phyloP scores from a whole-genome alignment of 2,797 vertebrate genomes.

The Lateolabrax maculatus region DNA sequence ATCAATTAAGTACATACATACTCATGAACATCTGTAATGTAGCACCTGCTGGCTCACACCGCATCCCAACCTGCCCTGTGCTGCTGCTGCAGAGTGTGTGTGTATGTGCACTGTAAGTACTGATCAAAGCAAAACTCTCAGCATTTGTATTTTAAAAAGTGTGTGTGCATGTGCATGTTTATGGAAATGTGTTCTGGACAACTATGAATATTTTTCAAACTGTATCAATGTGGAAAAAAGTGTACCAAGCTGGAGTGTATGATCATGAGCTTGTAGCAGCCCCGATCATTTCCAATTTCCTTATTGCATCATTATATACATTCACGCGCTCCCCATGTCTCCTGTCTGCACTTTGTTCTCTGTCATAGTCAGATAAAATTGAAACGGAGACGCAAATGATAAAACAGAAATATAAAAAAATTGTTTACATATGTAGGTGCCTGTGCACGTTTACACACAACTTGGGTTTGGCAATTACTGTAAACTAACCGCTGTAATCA shows the following conservation, averaged over 20 bases:
- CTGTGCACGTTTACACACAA: slow-evolving; percentile 8
- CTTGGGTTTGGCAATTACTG: slow-evolving; percentile 58
- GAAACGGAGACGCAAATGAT: neutral
- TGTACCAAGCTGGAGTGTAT: slow-evolving; percentile 10
- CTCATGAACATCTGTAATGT: slow-evolving; percentile 73
- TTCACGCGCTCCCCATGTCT: neutral
- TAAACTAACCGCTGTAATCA: slow-evolving; percentile 52
- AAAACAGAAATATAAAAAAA: slow-evolving; percentile 10
- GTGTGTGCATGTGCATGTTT: slow-evolving; percentile 16
- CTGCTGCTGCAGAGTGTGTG: slow-evolving; percentile 37
- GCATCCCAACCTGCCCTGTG: slow-evolving; percentile 13
- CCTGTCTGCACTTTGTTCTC: neutral
- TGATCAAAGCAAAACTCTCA: slow-evolving; percentile 57
- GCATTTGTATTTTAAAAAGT: slow-evolving; percentile 37
- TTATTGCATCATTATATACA: slow-evolving; percentile 23
- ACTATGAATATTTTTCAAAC: slow-evolving; percentile 47
- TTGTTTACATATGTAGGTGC: neutral
- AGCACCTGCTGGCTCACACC: slow-evolving; percentile 40
- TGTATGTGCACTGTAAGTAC: slow-evolving; percentile 9
- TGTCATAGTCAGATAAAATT: slow-evolving; percentile 7
- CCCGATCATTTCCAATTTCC: slow-evolving; percentile 11
- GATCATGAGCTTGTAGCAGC: slow-evolving; percentile 26
- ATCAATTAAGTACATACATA: slow-evolving; percentile 67
- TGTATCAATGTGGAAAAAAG: slow-evolving; percentile 27
- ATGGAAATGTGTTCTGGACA: slow-evolving; percentile 36